Conservation (phyloP, 2,888 invertebrate species). For the Aricia artaxerxes region DNA sequence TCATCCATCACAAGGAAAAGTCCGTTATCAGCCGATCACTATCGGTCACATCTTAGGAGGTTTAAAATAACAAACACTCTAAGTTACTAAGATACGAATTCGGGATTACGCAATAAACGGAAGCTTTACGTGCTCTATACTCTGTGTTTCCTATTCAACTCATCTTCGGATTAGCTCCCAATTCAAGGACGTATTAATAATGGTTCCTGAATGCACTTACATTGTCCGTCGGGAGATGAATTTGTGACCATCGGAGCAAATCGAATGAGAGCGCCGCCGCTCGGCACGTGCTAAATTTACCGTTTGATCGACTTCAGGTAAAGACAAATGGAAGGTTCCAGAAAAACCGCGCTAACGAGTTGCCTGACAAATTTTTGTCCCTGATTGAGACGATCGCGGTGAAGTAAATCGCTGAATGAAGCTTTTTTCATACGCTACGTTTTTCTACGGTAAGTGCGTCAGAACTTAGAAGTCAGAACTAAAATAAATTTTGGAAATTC, state of each 20-base stretch:
- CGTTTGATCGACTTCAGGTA: slow-evolving; percentile 55
- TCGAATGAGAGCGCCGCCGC: slow-evolving; percentile 71
- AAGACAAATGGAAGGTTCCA: slow-evolving; percentile 36
- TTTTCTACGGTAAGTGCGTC: background rate
- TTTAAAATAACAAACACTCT: background rate
- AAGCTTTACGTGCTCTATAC: background rate
- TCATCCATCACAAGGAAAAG: background rate
- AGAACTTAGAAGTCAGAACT: background rate
- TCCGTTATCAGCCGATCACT: background rate
- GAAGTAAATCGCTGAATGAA: background rate
- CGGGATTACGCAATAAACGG: background rate
- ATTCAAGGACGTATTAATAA: slow-evolving; percentile 77
- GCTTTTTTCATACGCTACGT: background rate
- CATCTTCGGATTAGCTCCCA: slow-evolving; percentile 71
- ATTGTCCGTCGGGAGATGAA: slow-evolving; percentile 74
- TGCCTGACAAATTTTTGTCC: slow-evolving; percentile 9
- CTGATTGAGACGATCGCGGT: background rate
- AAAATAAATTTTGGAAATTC: background rate
- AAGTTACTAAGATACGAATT: background rate
- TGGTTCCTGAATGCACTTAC: slow-evolving; percentile 77
- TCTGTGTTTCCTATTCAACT: slow-evolving; percentile 60
- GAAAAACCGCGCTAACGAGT: slow-evolving; percentile 21
- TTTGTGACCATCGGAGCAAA: slow-evolving; percentile 78
- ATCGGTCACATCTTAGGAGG: background rate
- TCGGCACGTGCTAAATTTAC: slow-evolving; percentile 65